Conservation (phyloP, 2,113 vertebrate species). For the Upupa epops region DNA sequence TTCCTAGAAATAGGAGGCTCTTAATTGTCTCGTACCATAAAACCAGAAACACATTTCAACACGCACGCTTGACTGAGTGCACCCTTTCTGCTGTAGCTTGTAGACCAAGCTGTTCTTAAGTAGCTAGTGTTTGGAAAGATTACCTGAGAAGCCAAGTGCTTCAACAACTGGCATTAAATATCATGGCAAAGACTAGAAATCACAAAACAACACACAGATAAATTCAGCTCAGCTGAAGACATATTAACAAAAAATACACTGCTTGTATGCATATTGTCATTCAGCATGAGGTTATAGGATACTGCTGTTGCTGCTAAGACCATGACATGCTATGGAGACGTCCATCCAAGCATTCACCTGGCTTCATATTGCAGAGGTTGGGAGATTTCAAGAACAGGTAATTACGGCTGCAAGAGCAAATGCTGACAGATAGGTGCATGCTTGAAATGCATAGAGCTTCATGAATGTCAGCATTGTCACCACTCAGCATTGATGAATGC, state of each 20-base stretch:
- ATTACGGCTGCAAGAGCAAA: neutral
- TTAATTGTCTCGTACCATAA: neutral
- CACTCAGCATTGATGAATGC: neutral
- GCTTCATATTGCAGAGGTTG: neutral
- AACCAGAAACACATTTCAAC: neutral
- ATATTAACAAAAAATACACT: neutral
- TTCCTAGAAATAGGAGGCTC: neutral
- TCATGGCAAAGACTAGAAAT: neutral
- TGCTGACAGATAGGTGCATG: neutral
- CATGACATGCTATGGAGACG: accelerated
- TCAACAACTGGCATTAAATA: neutral
- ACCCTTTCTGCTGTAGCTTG: neutral
- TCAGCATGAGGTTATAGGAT: neutral
- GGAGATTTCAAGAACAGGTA: neutral
- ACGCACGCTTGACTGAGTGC: neutral
- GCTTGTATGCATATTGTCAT: neutral
- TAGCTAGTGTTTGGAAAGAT: neutral
- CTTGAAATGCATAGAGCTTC: neutral
- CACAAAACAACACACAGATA: neutral
- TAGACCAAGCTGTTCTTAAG: neutral
- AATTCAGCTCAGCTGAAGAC: neutral
- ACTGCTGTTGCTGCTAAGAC: neutral
- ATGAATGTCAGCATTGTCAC: neutral
- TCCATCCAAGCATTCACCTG: neutral
- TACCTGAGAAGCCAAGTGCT: neutral